Percentiles rank a stretch among this genome's conserved stretches.
These are phyloP conservation scores for Neoniphon sammara DNA, from an alignment of 2,797 vertebrate species.

Conservation along the genomic window DNA sequence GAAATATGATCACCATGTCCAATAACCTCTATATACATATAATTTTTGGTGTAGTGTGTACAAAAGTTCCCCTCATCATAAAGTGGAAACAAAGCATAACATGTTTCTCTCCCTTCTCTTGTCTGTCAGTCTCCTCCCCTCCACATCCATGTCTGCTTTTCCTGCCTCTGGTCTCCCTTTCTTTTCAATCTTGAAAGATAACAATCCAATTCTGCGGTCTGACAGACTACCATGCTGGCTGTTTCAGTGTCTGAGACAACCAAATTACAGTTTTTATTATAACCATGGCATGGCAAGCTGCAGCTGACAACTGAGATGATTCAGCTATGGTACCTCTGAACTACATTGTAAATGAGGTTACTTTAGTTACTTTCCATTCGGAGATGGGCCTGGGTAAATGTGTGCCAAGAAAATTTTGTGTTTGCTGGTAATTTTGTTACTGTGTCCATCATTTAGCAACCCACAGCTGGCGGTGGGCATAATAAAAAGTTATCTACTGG, in stretches of 20 bases:
- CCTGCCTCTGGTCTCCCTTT: background rate
- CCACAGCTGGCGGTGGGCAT: background rate
- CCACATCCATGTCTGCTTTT: background rate
- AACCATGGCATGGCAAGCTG: no score
- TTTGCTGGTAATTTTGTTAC: constrained; percentile 1
- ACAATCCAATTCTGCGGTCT: background rate
- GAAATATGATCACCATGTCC: background rate
- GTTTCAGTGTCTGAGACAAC: no score
- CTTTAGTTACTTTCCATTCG: no score
- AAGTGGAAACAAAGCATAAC: background rate
- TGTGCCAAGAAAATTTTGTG: background rate
- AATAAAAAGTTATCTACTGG: background rate
- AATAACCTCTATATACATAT: no score
- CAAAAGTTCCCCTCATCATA: background rate
- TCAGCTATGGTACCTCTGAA: background rate
- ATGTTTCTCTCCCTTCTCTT: background rate
- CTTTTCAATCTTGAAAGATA: background rate
- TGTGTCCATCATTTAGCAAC: background rate
- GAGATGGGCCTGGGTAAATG: background rate
- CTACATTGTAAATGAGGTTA: background rate
- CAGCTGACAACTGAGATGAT: background rate
- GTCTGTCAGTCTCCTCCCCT: background rate
- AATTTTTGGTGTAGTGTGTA: background rate
- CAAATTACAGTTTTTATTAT: no score
- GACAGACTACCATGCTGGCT: background rate